phyloP scores from a whole-genome alignment of 92 coral and sea anemone genomes.

The Bergia puertoricense region DNA sequence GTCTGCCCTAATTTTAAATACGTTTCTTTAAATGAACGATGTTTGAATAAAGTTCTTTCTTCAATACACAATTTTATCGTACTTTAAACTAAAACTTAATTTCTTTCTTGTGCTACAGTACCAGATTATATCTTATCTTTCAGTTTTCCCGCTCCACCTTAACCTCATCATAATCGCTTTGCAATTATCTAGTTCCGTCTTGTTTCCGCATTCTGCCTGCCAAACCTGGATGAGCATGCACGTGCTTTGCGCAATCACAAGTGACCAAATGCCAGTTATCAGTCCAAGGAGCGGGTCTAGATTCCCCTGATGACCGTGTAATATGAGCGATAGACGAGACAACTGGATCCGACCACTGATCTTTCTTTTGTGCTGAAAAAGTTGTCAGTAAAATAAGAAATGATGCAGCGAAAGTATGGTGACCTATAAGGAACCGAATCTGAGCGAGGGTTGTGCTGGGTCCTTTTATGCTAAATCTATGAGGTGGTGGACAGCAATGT shows the following conservation, averaged over 20 bases:
- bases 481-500: not conserved
- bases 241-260: not conserved
- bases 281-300: constrained; percentile 39
- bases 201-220: not conserved
- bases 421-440: constrained; percentile 2
- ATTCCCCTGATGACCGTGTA: constrained; percentile 26
- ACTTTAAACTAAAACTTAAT: not conserved
- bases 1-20: no score
- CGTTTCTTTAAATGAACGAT: not conserved
- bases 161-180: not conserved
- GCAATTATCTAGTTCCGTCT: not conserved
- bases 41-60: not conserved
- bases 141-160: not conserved
- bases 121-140: not conserved
- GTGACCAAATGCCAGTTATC: constrained; percentile 31
- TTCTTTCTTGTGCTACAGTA: not conserved
- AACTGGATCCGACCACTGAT: constrained; percentile 25
- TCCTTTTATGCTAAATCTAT: not conserved
- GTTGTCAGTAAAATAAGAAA: not conserved
- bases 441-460: not conserved
- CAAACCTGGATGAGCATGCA: not conserved
- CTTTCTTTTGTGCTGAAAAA: constrained; percentile 22
- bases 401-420: constrained; percentile 21
- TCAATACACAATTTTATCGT: not conserved
- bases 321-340: constrained; percentile 34